Percentiles rank a stretch among this genome's conserved stretches.
Conservation (phyloP, 1,140 invertebrate species). For the Zaprionus tsacasi region DNA sequence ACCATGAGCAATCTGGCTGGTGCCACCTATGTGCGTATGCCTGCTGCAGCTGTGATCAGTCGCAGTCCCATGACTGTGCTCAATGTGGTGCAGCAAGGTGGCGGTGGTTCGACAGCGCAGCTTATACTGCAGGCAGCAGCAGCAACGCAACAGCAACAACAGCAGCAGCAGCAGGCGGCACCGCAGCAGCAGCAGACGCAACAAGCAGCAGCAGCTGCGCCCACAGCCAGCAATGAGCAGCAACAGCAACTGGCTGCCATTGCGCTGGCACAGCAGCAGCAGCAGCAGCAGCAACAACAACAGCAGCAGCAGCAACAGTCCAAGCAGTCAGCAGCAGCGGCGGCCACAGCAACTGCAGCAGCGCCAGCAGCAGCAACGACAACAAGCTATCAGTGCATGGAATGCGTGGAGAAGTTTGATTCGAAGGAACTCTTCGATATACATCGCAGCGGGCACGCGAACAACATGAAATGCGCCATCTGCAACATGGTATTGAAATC, state of each 20-base stretch:
- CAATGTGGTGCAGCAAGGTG: slow-evolving; percentile 77
- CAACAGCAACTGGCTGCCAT: slow-evolving; percentile 36
- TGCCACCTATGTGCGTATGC: slow-evolving; percentile 76
- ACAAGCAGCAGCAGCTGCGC: slow-evolving; percentile 27
- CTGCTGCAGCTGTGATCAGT: slow-evolving; percentile 71
- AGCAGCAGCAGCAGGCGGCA: slow-evolving; percentile 30
- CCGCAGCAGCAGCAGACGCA: slow-evolving; percentile 29
- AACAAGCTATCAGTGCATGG: slow-evolving; percentile 76
- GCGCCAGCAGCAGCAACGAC: slow-evolving; percentile 33
- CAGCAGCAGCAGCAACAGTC: slow-evolving; percentile 44
- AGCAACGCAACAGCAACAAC: slow-evolving; percentile 26
- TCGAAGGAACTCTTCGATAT: slow-evolving; percentile 81
- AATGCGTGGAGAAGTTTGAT: slow-evolving; percentile 81
- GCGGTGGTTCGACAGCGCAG: slow-evolving; percentile 64
- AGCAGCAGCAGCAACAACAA: slow-evolving; percentile 32
- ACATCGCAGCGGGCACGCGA: slow-evolving; percentile 80
- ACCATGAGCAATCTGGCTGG: slow-evolving; percentile 60
- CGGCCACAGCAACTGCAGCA: slow-evolving; percentile 18
- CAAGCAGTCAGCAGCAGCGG: slow-evolving; percentile 30
- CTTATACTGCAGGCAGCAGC: slow-evolving; percentile 69
- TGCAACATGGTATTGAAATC: slow-evolving; percentile 83
- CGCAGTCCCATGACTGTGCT: slow-evolving; percentile 81
- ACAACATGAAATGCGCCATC: slow-evolving; percentile 84
- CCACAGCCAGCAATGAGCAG: slow-evolving; percentile 29
- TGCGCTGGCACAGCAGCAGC: slow-evolving; percentile 31